phyloP scores from a whole-genome alignment of 2,797 vertebrate species.

The Platyrinchus mystaceus region DNA sequence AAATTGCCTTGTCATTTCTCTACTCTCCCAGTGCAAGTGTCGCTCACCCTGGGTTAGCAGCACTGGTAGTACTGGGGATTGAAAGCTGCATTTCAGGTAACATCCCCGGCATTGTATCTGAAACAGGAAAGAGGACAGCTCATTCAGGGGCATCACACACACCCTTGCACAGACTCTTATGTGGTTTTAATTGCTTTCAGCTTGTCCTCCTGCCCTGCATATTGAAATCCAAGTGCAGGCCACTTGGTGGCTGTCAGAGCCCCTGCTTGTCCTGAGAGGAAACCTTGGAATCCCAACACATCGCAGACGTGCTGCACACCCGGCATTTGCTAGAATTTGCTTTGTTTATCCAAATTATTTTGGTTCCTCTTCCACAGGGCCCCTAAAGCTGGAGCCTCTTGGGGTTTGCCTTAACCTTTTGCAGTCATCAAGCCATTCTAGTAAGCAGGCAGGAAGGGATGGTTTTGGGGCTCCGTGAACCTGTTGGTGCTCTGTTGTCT shows the following conservation, averaged over 20 bases:
- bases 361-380: not conserved
- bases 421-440: not conserved
- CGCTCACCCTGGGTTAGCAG: not conserved
- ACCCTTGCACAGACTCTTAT: not conserved
- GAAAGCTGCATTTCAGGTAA: not conserved
- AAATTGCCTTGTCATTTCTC: constrained; percentile 18
- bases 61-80: not conserved
- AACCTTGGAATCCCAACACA: fast-evolving
- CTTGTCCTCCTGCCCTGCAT: not conserved
- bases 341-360: not conserved
- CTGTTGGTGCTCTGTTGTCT: not conserved
- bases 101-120: not conserved
- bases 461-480: not conserved
- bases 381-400: not conserved
- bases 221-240: not conserved
- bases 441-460: not conserved
- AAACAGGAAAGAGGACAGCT: not conserved
- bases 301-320: fast-evolving
- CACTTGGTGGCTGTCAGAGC: not conserved
- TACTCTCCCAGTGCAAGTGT: constrained; percentile 45
- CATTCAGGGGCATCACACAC: not conserved
- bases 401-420: not conserved
- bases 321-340: not conserved
- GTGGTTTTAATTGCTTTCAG: not conserved
- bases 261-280: not conserved